Percentiles rank a stretch among this genome's conserved stretches.
phyloP scores from a whole-genome alignment of 2,797 vertebrate species.

The Pipistrellus kuhlii region DNA sequence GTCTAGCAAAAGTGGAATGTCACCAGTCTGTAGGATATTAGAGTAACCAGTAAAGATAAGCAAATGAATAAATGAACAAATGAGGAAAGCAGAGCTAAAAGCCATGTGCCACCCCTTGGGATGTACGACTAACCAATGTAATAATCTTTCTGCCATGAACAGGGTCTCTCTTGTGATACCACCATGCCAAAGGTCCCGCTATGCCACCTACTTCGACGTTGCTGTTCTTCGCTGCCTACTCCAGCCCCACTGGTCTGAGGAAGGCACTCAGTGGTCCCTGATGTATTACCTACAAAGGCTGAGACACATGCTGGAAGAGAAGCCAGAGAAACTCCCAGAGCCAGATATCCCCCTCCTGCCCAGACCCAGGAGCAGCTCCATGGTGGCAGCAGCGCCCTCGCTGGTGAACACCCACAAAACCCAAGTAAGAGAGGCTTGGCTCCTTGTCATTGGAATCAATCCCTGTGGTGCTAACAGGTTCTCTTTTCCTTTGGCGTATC shows the following conservation, averaged over 20 bases:
- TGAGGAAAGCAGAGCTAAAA: background rate
- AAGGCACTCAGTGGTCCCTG: slow-evolving; percentile 98
- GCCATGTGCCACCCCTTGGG: no score
- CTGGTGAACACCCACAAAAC: slow-evolving; percentile 99
- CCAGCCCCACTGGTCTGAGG: slow-evolving; percentile 98
- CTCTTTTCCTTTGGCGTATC: background rate
- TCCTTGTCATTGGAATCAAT: background rate
- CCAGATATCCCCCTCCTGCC: slow-evolving; percentile 91
- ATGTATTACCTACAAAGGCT: slow-evolving; percentile 97
- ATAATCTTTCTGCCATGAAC: slow-evolving; percentile 38
- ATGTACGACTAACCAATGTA: background rate
- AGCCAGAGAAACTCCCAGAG: slow-evolving; percentile 92
- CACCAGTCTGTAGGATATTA: background rate
- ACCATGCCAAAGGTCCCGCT: slow-evolving; percentile 93
- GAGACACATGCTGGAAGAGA: slow-evolving; percentile 96
- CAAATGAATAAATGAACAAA: background rate
- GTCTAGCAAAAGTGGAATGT: background rate
- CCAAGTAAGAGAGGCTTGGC: slow-evolving; percentile 88
- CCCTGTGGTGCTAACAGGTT: background rate
- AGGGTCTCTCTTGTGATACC: slow-evolving; percentile 90
- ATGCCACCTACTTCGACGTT: slow-evolving; percentile 98
- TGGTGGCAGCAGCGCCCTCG: slow-evolving; percentile 97
- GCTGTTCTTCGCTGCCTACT: slow-evolving; percentile 97
- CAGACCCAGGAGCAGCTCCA: slow-evolving; percentile 97
- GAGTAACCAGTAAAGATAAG: background rate